Conservation (phyloP, 23 tunicate species). For the Ascidia mentula region DNA sequence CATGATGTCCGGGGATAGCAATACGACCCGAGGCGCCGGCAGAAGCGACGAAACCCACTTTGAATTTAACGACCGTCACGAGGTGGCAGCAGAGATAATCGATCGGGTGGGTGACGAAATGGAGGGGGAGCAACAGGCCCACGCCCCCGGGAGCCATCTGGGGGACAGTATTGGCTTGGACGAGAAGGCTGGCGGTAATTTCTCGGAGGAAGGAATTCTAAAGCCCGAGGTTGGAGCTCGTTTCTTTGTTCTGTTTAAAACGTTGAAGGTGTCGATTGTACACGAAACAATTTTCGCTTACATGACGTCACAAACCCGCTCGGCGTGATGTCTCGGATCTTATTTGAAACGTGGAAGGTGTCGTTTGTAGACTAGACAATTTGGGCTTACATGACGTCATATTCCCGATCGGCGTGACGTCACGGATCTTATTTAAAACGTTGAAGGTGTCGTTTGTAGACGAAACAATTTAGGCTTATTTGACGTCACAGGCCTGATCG, state of each 20-base stretch:
- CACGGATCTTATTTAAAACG: no score
- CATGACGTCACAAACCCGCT: no score
- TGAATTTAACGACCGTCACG: constrained; percentile 31
- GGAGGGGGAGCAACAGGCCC: constrained; percentile 3
- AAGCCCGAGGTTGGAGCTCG: constrained; percentile 18
- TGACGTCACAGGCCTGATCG: no score
- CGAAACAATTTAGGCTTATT: no score
- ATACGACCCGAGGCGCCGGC: constrained; percentile 33
- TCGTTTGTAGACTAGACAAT: no score
- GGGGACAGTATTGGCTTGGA: constrained; percentile 5
- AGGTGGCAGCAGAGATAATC: not conserved
- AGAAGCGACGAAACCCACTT: constrained; percentile 43
- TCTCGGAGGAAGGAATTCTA: constrained; percentile 19
- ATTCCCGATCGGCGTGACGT: no score
- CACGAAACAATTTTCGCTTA: no score
- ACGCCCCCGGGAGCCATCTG: not conserved
- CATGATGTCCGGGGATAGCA: constrained; percentile 1
- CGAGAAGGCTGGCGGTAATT: not conserved
- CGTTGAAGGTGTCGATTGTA: not conserved
- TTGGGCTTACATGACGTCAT: no score
- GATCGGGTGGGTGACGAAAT: not conserved
- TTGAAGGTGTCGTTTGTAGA: not conserved
- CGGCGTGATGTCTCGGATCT: no score
- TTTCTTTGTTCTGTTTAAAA: not conserved
- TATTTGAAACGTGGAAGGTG: no score